Evolutionary conservation across 2,797 vertebrate species (phyloP), one percentile per base, ranked within the genome.

Genomic region (Sebastes iracundus): DNA sequence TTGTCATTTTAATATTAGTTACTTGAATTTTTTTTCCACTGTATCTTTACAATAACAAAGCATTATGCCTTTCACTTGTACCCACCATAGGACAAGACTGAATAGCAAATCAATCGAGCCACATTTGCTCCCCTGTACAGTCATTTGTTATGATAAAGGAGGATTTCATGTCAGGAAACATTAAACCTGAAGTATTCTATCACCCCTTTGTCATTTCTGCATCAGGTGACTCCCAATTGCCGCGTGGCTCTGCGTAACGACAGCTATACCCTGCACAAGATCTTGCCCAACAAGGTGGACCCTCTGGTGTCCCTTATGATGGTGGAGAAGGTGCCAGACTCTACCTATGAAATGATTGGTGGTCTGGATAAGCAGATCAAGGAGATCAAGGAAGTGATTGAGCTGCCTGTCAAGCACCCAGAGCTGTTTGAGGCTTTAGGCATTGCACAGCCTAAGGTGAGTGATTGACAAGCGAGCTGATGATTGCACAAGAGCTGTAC

Each of bases 311-410:
- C 99, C 1, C 95, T 99, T 28, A 99, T 99, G 99, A 99, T 99
- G 99, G 99, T 99, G 88, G 99, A 99, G 91, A 99, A 99, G 79
- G 99, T 99, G 20, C 99, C 99, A 0, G 99, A 99, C 86, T 99
- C 98, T 27, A 99, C 99, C 3, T 99, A 99, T 0, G 99, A 99
- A 95, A 99, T 99, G 99, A 99, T 99, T 0, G 99, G 99, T 0
- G 99, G 99, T 3, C 94, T 99, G 85, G 99, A 99, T 90, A 99
- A 99, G 86, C 99, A 99, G 93, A 99, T 99, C 77, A 99, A 99
- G 82, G 99, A 99, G 91, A 99, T 99, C 90, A 99, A 99, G 85
- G 99, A 99, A 95, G 99, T 99, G 75, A 99, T 99, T 0, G 99
- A 99, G 93, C 94, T 99, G 85, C 99, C 99, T 0, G 99, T 99